phyloP scores from a whole-genome alignment of 2,888 invertebrate genomes.

The Leptinotarsa tumamoca region DNA sequence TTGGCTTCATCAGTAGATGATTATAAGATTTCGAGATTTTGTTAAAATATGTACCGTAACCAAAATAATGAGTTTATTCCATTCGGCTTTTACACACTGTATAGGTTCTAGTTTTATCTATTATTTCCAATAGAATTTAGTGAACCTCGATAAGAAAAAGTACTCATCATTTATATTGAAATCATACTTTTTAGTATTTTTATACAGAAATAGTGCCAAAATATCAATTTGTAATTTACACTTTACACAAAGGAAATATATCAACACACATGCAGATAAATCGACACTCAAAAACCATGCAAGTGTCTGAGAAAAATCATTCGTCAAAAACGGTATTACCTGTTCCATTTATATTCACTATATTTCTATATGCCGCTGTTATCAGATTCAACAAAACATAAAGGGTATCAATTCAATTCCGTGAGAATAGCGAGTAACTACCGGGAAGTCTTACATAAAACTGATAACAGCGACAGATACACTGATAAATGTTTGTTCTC shows the following conservation, averaged over 20 bases:
- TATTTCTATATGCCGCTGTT: not conserved
- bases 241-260: not conserved
- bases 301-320: conserved; percentile 17
- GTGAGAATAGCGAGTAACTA: not conserved
- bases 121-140: too few relatives aligned
- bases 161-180: too few relatives aligned
- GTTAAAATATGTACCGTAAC: too few relatives aligned
- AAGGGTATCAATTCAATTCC: not conserved
- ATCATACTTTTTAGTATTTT: not conserved
- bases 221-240: conserved; percentile 2
- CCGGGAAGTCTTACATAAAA: conserved; percentile 3
- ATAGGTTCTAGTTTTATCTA: too few relatives aligned
- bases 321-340: not conserved
- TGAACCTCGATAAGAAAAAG: too few relatives aligned
- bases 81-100: too few relatives aligned
- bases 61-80: too few relatives aligned
- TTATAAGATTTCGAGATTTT: too few relatives aligned
- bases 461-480: conserved; percentile 7
- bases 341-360: not conserved
- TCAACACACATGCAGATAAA: conserved; percentile 5
- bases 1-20: too few relatives aligned
- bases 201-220: not conserved
- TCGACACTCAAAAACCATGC: conserved; percentile 4
- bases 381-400: not conserved
- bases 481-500: conserved; percentile 17